Percentiles rank a stretch among this genome's conserved stretches.
phyloP scores from a whole-genome alignment of 2,113 vertebrate species.

The Saiga tatarica region DNA sequence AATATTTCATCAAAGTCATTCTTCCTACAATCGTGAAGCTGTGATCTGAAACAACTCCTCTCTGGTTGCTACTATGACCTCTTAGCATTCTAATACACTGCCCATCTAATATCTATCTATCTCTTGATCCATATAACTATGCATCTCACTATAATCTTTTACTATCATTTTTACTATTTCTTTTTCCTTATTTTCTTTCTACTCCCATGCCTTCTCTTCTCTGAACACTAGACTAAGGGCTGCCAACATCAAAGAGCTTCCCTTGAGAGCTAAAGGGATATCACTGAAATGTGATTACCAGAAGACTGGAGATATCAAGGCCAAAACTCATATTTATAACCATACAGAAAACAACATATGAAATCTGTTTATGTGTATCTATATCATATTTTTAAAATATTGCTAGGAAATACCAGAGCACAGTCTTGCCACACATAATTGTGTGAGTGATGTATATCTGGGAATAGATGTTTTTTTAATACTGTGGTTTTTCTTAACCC shows the following conservation, averaged over 20 bases:
- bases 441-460: background rate
- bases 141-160: background rate
- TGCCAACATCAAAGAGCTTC: background rate
- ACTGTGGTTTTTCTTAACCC: background rate
- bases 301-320: background rate
- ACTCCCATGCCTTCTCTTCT: background rate
- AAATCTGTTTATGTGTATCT: background rate
- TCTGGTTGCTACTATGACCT: background rate
- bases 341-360: background rate
- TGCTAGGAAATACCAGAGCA: background rate
- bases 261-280: background rate
- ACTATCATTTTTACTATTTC: background rate
- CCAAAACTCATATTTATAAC: background rate
- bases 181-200: background rate
- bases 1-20: background rate
- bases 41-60: background rate
- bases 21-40: background rate
- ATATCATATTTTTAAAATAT: background rate
- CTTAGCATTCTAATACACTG: background rate
- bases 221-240: background rate
- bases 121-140: background rate
- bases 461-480: constrained; percentile 23
- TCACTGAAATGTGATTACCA: background rate
- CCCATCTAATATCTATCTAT: background rate
- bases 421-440: background rate